Evolutionary conservation across 1,140 invertebrate genomes (phyloP), one percentile per base, ranked within the genome.

Genomic region (Nasonia vitripennis): DNA sequence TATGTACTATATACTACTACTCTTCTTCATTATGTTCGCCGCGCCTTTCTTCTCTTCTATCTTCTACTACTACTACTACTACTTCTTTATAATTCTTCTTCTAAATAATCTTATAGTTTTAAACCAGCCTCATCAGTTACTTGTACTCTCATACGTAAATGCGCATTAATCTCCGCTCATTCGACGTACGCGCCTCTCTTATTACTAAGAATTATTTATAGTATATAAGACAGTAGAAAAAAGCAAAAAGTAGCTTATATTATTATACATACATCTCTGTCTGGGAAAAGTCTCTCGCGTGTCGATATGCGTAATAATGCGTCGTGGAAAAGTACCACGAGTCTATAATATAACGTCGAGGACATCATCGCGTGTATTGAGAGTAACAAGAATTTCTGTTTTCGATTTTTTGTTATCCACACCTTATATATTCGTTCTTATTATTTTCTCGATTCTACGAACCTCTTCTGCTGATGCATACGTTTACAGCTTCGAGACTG

Each of bases 141-240:
- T 80, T 20, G 37, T 81, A 73, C 75, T 51, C 71, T 78, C 23
- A 37, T 37, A 74, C 55, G 27, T 78, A 6, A 4, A 70, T 51
- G 51, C 10, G 62, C 75, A 84, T 84, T 78, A 81, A 84, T 73
- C 34, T 84, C n/a, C 41, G 12, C 37, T 81, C 78, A 74, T 17
- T 80, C 45, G 5, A n/a, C 7, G 27, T 27, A 27, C 27, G 27
- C 27, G 51, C 9, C 41, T 71, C 74, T 73, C 55, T 55, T 62
- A 62, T n/a, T n/a, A 62, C 4, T 71, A 71, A 27, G 4, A 71
- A 71, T 31, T 34, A 62, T 62, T 62, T 1, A 20, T 20, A 4
- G 55, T 62, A 27, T 27, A 27, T 27, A 62, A 62, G 14, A 37
- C 34, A 37, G 11, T 2, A 51, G 48, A 11, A 51, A 9, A 7